Percentiles rank a stretch among this genome's conserved stretches.
These are phyloP conservation scores for Idris sp. DNA, from an alignment of 1,140 invertebrate species.

Conservation along the genomic window DNA sequence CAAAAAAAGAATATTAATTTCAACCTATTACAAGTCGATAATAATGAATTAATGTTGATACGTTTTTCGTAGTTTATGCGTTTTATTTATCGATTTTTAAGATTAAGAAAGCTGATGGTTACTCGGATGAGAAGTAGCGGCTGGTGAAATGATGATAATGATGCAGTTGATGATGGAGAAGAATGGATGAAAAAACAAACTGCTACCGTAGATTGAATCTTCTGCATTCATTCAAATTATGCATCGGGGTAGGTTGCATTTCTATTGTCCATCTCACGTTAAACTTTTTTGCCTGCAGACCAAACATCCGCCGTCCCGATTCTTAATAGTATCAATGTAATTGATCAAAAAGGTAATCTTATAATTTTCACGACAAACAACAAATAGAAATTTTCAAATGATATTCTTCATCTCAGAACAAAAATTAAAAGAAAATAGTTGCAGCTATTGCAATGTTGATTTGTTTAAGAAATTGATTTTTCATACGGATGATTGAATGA, in stretches of 20 bases:
- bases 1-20: too few species aligned
- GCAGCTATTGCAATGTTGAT: too few species aligned
- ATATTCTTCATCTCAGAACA: too few species aligned
- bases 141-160: conserved; percentile 53
- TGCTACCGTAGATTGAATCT: conserved; percentile 66
- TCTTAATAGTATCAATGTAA: conserved; percentile 76
- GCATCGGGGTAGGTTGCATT: conserved; percentile 55
- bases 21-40: too few species aligned
- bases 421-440: too few species aligned
- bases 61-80: too few species aligned
- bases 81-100: conserved; percentile 47
- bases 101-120: conserved; percentile 45
- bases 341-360: conserved; percentile 75
- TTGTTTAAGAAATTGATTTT: too few species aligned
- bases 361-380: conserved; percentile 68
- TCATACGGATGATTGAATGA: too few species aligned
- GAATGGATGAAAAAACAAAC: conserved; percentile 41
- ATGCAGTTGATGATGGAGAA: conserved; percentile 40
- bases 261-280: conserved; percentile 56
- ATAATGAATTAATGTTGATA: too few species aligned
- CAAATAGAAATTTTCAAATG: conserved; percentile 6
- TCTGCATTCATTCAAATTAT: conserved; percentile 66
- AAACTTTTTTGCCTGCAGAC: conserved; percentile 51
- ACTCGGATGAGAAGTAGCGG: conserved; percentile 45
- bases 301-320: conserved; percentile 52